A percentile compares a stretch with the other conserved stretches of the same genome.
Conservation (phyloP, 2,888 invertebrate species). For the Lasioglossum zephyrum region DNA sequence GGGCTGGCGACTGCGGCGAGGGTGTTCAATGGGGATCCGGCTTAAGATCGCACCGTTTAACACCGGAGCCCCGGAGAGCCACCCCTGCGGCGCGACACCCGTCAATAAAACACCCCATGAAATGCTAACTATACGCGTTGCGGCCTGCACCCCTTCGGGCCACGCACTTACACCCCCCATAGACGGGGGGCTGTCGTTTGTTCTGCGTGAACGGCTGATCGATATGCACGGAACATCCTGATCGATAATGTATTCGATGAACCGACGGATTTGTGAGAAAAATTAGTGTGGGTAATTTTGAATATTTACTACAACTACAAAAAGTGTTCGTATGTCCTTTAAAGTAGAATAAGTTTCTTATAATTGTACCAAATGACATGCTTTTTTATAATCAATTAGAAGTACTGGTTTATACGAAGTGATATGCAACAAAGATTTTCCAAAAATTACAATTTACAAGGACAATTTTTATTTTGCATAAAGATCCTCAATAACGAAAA, state of each 20-base stretch:
- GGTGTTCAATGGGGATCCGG: slow-evolving; percentile 71
- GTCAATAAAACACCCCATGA: slow-evolving; percentile 78
- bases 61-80: slow-evolving; percentile 60
- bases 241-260: slow-evolving; percentile 28
- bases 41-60: slow-evolving; percentile 80
- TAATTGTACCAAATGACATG: no score
- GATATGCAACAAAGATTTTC: no score
- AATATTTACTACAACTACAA: no score
- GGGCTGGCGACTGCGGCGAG: slow-evolving; percentile 45
- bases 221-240: background rate
- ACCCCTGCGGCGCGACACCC: slow-evolving; percentile 77
- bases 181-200: slow-evolving; percentile 34
- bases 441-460: no score
- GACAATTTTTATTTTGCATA: no score
- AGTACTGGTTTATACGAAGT: no score
- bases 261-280: background rate
- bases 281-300: no score
- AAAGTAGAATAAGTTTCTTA: no score
- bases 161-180: slow-evolving; percentile 43
- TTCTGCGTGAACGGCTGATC: slow-evolving; percentile 32
- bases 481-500: no score
- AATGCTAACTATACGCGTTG: slow-evolving; percentile 78
- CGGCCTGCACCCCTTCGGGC: slow-evolving; percentile 66
- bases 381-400: no score
- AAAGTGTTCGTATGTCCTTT: no score